Evolutionary conservation across 2,797 vertebrate species (phyloP), one percentile per base, ranked within the genome.

Genomic region (Cirrhinus molitorella): DNA sequence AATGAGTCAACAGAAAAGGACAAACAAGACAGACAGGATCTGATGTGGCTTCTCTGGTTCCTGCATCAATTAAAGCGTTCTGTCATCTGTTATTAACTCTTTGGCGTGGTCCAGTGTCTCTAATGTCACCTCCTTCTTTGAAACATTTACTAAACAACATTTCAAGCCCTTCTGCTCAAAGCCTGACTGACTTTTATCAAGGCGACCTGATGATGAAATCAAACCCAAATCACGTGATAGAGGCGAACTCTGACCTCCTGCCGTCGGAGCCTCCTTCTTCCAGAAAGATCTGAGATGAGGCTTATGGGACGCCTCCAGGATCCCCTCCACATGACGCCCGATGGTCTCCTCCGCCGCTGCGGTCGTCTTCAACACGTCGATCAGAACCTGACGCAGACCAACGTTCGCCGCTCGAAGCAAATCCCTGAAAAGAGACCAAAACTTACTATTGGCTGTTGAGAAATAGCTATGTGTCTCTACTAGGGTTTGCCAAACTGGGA

Each of bases 291-390:
- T 51, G 85, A 34, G 89, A 71, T 92, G 93, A 74, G 72, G 83
- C 67, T 90, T 94, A 43, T 90, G 90, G 84, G 95, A 91, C 16
- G 92, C 89, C 63, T 96, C 95, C 61, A 94, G 89, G 47, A 97
- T 90, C 11, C 94, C 96, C 78, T 97, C 93, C 87, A 98, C 95
- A 87, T 99, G 96, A 17, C 91, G 92, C 37, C 96, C 96, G 81
- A 99, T 96, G 21, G 97, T 98, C 91, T 99, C 96, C 91, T 99
- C 98, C 1, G 96, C 95, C 19, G 97, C 97, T 14, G 94, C 94
- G 0, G 97, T 98, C 7, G 97, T 99, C 92, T 98, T 98, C 85
- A 97, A 94, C 59, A 99, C 95, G 28, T 99, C 97, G 67, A 94
- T 89, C 76, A 99, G 91, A 79, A 97, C 97, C 92, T 96, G 97